Percentiles rank a stretch among this genome's conserved stretches.
Evolutionary conservation across 2,888 invertebrate species (phyloP).

Genomic region (Acronicta leporina): DNA sequence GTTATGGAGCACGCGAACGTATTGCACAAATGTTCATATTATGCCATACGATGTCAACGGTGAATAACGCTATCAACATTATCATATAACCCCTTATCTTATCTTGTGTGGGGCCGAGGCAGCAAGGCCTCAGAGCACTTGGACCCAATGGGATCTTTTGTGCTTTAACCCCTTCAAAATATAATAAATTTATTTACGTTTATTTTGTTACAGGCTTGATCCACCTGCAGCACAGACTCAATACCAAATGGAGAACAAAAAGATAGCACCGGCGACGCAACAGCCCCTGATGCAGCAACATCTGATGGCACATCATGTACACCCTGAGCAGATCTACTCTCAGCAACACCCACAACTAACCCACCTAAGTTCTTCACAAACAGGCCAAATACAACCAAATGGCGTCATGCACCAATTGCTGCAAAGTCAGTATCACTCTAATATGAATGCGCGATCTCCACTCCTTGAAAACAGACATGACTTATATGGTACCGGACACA

Average conservation of each 20-base stretch:
- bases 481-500: constrained; percentile 87
- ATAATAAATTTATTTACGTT: constrained; percentile 35
- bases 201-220: constrained; percentile 91
- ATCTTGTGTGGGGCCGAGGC: no score
- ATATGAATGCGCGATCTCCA: constrained; percentile 85
- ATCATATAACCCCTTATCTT: no score
- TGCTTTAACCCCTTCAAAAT: constrained; percentile 21
- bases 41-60: constrained; percentile 31
- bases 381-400: constrained; percentile 84
- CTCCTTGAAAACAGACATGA: constrained; percentile 89
- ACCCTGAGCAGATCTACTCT: constrained; percentile 84
- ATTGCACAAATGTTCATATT: constrained; percentile 38
- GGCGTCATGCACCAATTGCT: constrained; percentile 88
- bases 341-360: constrained; percentile 84
- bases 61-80: no score
- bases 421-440: constrained; percentile 84
- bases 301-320: constrained; percentile 84
- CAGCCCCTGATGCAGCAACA: constrained; percentile 87
- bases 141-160: no score
- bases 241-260: constrained; percentile 92
- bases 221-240: constrained; percentile 90
- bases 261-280: constrained; percentile 85
- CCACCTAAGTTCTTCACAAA: constrained; percentile 78
- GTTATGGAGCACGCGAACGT: constrained; percentile 61
- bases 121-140: no score